Evolutionary conservation across 2,797 vertebrate species (phyloP), one percentile per base, ranked within the genome.

Genomic region (Dallia pectoralis): DNA sequence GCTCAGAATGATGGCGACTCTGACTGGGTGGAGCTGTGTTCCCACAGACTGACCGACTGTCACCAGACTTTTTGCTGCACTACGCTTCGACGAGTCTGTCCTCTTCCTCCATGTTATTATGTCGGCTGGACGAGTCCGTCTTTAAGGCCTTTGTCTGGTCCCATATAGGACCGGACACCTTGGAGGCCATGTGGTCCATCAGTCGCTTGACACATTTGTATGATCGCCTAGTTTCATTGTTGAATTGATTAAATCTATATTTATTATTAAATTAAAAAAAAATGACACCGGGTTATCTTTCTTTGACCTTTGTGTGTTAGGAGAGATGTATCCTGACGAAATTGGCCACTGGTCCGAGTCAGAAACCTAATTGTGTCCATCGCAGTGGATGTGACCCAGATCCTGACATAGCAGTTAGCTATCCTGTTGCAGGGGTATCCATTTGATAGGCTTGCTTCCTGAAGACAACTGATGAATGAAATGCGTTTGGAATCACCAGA

Each of bases 241-340:
- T 77, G 66, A 67, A 79, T 74, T 82, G 56, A 83, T 19, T 80
- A 78, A 81, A 40, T 81, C 40, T 88, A 87, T 90, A 90, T 91
- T 90, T 89, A 90, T 91, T 87, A 78, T 82, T 40, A 80, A 64
- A 72, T 87, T 40, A 82, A 74, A 69, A 86, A 81, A 79, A 87
- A 87, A 79, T 72, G 19, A 71, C 64, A 36, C 70, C 48, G 65
- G 68, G 80, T 81, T 81, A 72, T 81, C 29, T 36, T 67, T 22
- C 74, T 36, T 18, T 76, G 61, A 86, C 12, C 74, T 51, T 71
- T 82, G 77, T 76, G 27, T 19, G 18, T 63, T 27, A 63, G 25
- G 70, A 72, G 79, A 69, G 14, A 71, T 4, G 27, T 70, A 74
- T 69, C 18, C 22, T 19, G 9, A 56, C 51, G 40, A 44, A 44